These are phyloP conservation scores for Cordilura impudica DNA, from an alignment of 2,888 invertebrate genomes.

Conservation along the genomic window DNA sequence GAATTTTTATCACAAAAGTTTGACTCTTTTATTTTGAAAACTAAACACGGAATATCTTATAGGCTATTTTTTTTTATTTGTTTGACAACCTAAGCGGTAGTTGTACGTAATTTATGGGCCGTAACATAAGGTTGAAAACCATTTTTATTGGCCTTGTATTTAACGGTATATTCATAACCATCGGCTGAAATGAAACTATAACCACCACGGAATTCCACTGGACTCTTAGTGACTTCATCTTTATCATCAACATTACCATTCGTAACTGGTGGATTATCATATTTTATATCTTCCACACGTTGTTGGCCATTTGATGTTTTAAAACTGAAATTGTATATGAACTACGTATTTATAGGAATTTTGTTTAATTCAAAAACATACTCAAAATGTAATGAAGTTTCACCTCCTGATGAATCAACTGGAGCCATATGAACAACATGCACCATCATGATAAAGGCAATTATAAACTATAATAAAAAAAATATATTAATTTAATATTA, in stretches of 20 bases:
- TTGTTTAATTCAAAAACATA: conserved; percentile 49
- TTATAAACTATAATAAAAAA: conserved; percentile 34
- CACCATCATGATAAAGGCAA: conserved; percentile 9
- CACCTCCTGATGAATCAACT: conserved; percentile 49
- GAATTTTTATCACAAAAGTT: conserved; percentile 20
- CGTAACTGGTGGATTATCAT: conserved; percentile 51
- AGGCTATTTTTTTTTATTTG: background rate
- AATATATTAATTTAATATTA: no score
- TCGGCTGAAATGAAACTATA: conserved; percentile 80
- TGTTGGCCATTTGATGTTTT: conserved; percentile 74
- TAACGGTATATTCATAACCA: conserved; percentile 79
- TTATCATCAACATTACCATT: conserved; percentile 51
- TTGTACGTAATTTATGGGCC: conserved; percentile 70
- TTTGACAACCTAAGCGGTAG: background rate
- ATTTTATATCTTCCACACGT: conserved; percentile 72
- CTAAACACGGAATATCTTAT: background rate
- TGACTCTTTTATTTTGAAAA: background rate
- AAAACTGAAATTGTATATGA: conserved; percentile 66
- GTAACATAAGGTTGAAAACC: conserved; percentile 79
- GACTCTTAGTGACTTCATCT: conserved; percentile 57
- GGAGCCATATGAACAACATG: conserved; percentile 33
- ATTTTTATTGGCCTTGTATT: conserved; percentile 80
- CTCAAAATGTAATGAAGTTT: conserved; percentile 69
- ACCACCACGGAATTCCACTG: conserved; percentile 72
- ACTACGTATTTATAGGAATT: background rate